Conservation (phyloP, 2,888 invertebrate genomes). For the Eilema depressum region DNA sequence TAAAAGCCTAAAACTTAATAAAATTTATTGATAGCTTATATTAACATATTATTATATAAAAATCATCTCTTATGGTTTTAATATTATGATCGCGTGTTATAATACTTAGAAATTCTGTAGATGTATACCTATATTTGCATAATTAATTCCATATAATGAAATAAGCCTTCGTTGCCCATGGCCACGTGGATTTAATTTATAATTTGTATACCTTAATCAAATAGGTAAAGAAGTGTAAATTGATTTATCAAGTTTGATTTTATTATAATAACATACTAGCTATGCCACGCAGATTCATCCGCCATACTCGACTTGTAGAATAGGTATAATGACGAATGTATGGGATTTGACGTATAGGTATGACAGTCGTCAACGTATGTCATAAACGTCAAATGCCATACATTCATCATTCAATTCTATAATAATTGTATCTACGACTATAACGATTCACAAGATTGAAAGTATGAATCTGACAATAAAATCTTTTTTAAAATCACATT, state of each 20-base stretch:
- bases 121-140: slow-evolving; percentile 17
- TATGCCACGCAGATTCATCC: not conserved
- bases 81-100: slow-evolving; percentile 7
- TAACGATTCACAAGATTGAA: too few species aligned
- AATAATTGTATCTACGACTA: too few species aligned
- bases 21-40: slow-evolving; percentile 7
- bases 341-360: too few species aligned
- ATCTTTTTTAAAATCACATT: too few species aligned
- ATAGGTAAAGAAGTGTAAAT: slow-evolving; percentile 6
- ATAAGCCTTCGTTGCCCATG: slow-evolving; percentile 6
- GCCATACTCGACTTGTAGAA: not conserved
- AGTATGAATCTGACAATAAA: too few species aligned
- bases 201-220: slow-evolving; percentile 20
- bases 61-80: slow-evolving; percentile 1
- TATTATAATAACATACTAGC: not conserved
- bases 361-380: too few species aligned
- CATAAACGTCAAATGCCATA: too few species aligned
- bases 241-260: not conserved
- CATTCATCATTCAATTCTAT: too few species aligned
- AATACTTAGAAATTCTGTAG: slow-evolving; percentile 13
- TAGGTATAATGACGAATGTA: too few species aligned
- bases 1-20: slow-evolving; percentile 7
- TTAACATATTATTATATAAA: not conserved
- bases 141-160: slow-evolving; percentile 18
- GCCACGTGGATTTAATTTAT: slow-evolving; percentile 22